Evolutionary conservation across 1,140 invertebrate species (phyloP).

Genomic region (Aphidius ervi): DNA sequence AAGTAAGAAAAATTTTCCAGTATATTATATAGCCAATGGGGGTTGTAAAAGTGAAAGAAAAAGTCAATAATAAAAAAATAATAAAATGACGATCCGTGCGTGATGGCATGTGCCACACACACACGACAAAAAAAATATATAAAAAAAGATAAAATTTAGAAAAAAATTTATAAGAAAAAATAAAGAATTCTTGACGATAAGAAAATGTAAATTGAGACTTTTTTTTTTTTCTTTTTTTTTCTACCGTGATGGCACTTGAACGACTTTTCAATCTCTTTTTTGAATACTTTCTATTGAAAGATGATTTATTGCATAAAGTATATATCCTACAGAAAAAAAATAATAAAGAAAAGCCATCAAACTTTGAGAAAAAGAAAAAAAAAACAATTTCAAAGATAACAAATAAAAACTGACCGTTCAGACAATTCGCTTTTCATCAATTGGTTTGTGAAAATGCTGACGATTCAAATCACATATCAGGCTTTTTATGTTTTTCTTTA

Average conservation of each 20-base stretch:
- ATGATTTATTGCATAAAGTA: slow-evolving; percentile 8
- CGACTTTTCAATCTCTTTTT: slow-evolving; percentile 19
- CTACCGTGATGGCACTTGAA: slow-evolving; percentile 11
- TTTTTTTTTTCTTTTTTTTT: no score
- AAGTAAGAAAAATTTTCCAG: no score
- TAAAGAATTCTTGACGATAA: not conserved
- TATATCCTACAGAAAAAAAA: not conserved
- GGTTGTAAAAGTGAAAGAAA: no score
- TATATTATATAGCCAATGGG: no score
- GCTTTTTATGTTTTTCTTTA: no score
- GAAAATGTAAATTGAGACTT: slow-evolving; percentile 26
- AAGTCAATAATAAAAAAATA: no score
- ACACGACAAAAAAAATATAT: slow-evolving; percentile 1
- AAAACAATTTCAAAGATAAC: no score
- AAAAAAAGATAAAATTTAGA: not conserved
- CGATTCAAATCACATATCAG: no score
- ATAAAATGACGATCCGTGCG: slow-evolving; percentile 25
- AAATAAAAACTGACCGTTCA: no score
- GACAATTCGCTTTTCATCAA: no score
- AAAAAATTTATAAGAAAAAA: not conserved
- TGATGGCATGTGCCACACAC: slow-evolving; percentile 34
- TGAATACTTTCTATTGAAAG: not conserved
- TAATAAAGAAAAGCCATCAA: not conserved
- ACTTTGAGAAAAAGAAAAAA: no score
- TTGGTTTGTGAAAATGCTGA: no score